Evolutionary conservation across 2,113 vertebrate genomes (phyloP).

Genomic region (Cheilinus undulatus): DNA sequence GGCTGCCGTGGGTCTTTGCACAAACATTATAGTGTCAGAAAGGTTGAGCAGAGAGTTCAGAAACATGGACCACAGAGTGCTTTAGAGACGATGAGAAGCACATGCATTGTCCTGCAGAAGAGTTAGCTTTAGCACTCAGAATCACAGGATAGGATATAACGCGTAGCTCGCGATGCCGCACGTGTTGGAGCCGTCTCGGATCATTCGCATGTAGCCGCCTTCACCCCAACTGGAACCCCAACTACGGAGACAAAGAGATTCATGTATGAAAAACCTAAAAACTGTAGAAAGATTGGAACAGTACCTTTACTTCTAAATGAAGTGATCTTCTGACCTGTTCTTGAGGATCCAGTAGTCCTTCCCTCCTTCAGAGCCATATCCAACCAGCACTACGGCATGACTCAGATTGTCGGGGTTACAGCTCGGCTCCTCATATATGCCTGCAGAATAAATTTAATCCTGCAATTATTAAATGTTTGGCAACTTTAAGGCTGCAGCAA

Average conservation of each 20-base stretch:
- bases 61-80: not conserved
- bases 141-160: constrained; percentile 82
- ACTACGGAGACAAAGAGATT: constrained; percentile 46
- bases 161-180: constrained; percentile 85
- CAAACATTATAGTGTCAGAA: constrained; percentile 17
- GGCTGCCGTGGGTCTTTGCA: not conserved
- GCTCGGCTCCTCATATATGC: constrained; percentile 81
- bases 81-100: not conserved
- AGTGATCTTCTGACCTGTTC: constrained; percentile 79
- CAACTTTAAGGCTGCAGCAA: not conserved
- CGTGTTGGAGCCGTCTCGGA: constrained; percentile 76
- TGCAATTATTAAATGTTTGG: not conserved
- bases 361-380: constrained; percentile 81
- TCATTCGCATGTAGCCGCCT: constrained; percentile 82
- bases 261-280: not conserved
- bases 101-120: not conserved
- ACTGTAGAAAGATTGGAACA: not conserved
- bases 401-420: constrained; percentile 80
- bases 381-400: constrained; percentile 84
- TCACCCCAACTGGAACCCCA: constrained; percentile 85
- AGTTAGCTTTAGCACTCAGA: not conserved
- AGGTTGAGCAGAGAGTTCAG: not conserved
- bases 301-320: rapidly evolving
- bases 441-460: constrained; percentile 52
- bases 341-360: constrained; percentile 86